phyloP scores from a whole-genome alignment of 2,113 vertebrate species.

The Epinephelus lanceolatus region DNA sequence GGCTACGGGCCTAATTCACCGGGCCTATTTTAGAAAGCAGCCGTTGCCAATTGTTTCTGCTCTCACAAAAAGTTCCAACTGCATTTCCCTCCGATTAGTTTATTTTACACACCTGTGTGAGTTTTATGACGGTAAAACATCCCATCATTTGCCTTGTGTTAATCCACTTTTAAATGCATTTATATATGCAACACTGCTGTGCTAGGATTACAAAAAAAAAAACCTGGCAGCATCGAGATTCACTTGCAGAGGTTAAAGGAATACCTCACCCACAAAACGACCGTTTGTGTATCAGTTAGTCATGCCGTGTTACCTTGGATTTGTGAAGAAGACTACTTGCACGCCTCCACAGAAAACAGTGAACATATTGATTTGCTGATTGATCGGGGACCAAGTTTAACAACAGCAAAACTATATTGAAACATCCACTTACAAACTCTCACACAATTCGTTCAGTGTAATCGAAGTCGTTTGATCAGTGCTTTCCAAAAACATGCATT shows the following conservation, averaged over 20 bases:
- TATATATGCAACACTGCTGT: slow-evolving; percentile 1
- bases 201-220: not conserved
- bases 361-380: too few species aligned
- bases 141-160: slow-evolving; percentile 20
- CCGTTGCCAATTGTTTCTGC: slow-evolving; percentile 31
- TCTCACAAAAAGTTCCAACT: not conserved
- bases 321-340: too few species aligned
- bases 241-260: not conserved
- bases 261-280: too few species aligned
- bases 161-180: slow-evolving; percentile 19
- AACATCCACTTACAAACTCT: too few species aligned
- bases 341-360: too few species aligned
- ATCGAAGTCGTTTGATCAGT: too few species aligned
- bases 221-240: not conserved
- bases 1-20: slow-evolving; percentile 19
- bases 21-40: slow-evolving; percentile 12
- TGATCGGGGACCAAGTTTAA: too few species aligned
- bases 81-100: not conserved
- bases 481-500: too few species aligned
- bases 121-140: slow-evolving; percentile 5
- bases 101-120: slow-evolving; percentile 25
- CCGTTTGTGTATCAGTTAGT: too few species aligned
- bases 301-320: too few species aligned
- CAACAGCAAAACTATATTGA: too few species aligned
- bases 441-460: too few species aligned